Conservation (phyloP, 2,888 invertebrate species). For the Clepsis dumicolana region DNA sequence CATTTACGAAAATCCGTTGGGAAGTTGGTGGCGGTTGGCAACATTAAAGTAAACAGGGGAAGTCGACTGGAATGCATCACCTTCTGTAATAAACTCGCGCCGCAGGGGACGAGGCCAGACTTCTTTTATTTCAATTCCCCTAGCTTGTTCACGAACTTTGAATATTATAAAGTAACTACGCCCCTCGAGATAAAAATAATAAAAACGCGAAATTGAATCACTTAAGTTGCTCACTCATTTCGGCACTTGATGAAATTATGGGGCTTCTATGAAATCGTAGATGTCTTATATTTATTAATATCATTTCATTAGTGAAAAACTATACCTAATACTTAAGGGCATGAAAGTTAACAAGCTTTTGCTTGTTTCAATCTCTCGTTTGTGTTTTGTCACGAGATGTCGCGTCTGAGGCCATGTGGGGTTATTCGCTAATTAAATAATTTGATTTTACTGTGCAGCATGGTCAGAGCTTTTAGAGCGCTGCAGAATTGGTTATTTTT, state of each 20-base stretch:
- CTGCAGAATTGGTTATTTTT: not conserved
- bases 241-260: conserved; percentile 12
- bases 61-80: conserved; percentile 63
- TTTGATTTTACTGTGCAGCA: conserved; percentile 2
- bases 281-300: not conserved
- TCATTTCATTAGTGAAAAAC: not conserved
- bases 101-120: conserved; percentile 56
- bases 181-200: conserved; percentile 60
- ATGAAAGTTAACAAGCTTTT: not conserved
- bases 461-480: not conserved
- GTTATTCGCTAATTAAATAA: not conserved
- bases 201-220: conserved; percentile 30
- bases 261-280: not conserved
- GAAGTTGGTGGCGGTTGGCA: conserved; percentile 54
- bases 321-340: too few relatives aligned
- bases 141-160: conserved; percentile 64
- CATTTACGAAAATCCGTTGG: conserved; percentile 63
- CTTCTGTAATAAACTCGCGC: conserved; percentile 65
- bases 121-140: conserved; percentile 75
- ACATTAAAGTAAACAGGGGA: conserved; percentile 64
- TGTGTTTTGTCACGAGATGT: conserved; percentile 6
- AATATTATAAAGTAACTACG: conserved; percentile 61
- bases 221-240: conserved; percentile 17
- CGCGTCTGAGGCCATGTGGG: conserved; percentile 4
- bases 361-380: not conserved